Conservation (phyloP, 2,888 invertebrate genomes). For the Tuberolachnus salignus region DNA sequence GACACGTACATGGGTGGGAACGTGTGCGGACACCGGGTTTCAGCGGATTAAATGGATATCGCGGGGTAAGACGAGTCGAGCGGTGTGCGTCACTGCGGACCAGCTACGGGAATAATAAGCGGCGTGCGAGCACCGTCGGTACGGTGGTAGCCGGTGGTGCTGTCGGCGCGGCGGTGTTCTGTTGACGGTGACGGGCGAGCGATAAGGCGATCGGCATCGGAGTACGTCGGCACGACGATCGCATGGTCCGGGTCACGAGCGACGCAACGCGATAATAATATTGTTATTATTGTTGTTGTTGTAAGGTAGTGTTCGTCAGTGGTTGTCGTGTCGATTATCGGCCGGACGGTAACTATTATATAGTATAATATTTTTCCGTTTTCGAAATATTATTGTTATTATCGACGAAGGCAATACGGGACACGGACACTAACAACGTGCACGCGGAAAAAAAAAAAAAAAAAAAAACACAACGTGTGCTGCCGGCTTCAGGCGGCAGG, state of each 20-base stretch:
- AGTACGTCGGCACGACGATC: neutral
- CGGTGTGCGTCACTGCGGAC: neutral
- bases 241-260: neutral
- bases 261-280: neutral
- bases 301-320: neutral
- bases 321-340: no score
- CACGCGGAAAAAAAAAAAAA: neutral
- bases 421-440: neutral
- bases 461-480: no score
- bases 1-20: slow-evolving; percentile 4
- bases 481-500: no score
- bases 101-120: no score
- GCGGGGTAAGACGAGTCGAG: neutral
- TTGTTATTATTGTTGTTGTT: neutral
- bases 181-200: neutral
- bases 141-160: neutral
- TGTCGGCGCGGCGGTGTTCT: neutral
- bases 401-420: no score
- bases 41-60: no score
- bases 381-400: no score
- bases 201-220: neutral
- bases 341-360: no score
- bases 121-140: no score
- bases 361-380: no score
- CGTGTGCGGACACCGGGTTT: neutral